Conservation (phyloP, 64 coral and sea anemone genomes). For the Stichodactyla helianthus region DNA sequence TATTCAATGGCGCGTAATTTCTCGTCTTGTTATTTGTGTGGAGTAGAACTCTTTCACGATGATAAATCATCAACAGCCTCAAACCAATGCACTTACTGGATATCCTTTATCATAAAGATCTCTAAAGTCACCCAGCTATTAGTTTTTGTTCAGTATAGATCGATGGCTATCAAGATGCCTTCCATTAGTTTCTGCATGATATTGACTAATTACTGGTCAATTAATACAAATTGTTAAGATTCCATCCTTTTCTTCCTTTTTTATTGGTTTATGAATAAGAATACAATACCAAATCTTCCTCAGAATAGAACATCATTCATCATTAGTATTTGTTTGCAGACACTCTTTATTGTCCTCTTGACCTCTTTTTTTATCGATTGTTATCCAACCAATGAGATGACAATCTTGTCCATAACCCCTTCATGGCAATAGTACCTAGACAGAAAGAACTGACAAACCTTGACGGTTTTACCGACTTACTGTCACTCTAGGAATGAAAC, state of each 20-base stretch:
- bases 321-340: background rate
- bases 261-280: background rate
- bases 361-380: conserved; percentile 8
- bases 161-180: no score
- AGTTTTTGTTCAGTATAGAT: no score
- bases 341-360: conserved; percentile 27
- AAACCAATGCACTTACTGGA: no score
- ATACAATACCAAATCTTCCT: background rate
- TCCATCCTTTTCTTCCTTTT: background rate
- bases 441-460: background rate
- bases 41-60: no score
- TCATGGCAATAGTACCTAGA: conserved; percentile 6
- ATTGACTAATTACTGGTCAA: background rate
- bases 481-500: background rate
- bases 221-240: background rate
- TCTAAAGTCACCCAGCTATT: no score
- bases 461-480: background rate
- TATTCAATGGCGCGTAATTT: no score
- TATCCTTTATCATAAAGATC: no score
- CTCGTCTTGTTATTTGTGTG: no score
- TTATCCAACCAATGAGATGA: background rate
- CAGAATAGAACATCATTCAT: background rate
- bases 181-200: no score
- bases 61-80: no score
- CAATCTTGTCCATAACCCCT: background rate